Evolutionary conservation across 2,888 invertebrate species (phyloP), one percentile per base, ranked within the genome.

Genomic region (Caenorhabditis wallacei): DNA sequence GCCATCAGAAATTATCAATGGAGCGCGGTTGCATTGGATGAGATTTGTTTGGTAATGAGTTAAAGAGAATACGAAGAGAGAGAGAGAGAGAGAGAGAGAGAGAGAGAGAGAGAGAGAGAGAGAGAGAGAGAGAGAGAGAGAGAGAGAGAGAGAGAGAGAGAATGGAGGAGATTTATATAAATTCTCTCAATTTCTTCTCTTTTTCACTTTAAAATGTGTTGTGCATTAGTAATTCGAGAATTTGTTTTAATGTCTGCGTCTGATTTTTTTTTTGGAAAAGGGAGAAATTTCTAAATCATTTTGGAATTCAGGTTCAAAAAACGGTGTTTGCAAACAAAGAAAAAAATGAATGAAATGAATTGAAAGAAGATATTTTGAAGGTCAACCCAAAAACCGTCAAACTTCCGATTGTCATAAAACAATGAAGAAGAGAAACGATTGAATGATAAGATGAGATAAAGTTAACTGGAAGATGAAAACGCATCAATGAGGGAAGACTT

Each of bases 221-320:
- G 74, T 66, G 74, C 74, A 66, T 75, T 75, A 75, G 74, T 75
- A 75, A 75, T 66, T 75, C 66, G 66, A 75, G 64, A 16, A 61
- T 75, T 66, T 24, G 64, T 64, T 64, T 43, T 16, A 22, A 20
- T 46, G 74, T 64, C 74, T 74, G 74, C 54, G 74, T 75, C 48
- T 57, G 26, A 35, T 5, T 56, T 57, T n/a, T 13, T 18, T 48
- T 48, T n/a, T n/a, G 24, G 13, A 10, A 11, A 24, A n/a, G n/a
- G n/a, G 37, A 5, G 22, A 22, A 51, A 69, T 18, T 10, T 40
- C 40, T 8, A 40, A 40, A 40, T 10, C 40, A 10, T 2, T 2
- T 40, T 8, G 64, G 20, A 35, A 40, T 37, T 54, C 37, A 18
- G 64, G 64, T 64, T 64, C 64, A 64, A 22, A 64, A 48, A 35